These are phyloP conservation scores for Lepidurus arcticus DNA, from an alignment of 1,140 invertebrate genomes.

Conservation along the genomic window DNA sequence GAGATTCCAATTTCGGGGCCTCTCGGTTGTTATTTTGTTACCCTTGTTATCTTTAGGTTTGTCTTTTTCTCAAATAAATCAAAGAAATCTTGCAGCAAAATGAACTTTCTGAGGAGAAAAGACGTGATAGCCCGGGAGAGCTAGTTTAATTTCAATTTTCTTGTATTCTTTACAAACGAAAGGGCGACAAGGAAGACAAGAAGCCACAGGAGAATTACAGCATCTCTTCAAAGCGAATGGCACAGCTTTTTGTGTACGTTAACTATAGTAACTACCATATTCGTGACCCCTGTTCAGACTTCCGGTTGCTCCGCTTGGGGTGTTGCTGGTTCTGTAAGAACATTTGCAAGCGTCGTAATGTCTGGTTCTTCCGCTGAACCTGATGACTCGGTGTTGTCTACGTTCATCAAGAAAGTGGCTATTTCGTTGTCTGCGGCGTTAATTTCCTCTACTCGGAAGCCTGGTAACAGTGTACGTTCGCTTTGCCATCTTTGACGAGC, in stretches of 20 bases:
- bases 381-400: conserved; percentile 17
- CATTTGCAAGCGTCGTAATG: neutral
- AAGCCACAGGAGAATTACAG: neutral
- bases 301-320: neutral
- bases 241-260: neutral
- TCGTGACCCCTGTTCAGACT: neutral
- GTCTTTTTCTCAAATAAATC: neutral
- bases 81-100: neutral
- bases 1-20: neutral
- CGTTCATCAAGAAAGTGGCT: conserved; percentile 5
- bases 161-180: conserved; percentile 20
- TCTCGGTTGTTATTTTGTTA: conserved; percentile 5
- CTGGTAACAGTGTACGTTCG: conserved; percentile 8
- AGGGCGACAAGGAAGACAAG: neutral
- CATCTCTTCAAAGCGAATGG: neutral
- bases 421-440: neutral
- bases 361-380: neutral
- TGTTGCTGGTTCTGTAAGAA: neutral
- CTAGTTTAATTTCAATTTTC: neutral
- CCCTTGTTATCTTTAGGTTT: neutral
- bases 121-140: neutral
- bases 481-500: neutral
- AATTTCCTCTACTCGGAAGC: conserved; percentile 18
- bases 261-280: neutral
- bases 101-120: conserved; percentile 4